Evolutionary conservation across 2,797 vertebrate species (phyloP), one percentile per base, ranked within the genome.

Genomic region (Perodicticus potto): DNA sequence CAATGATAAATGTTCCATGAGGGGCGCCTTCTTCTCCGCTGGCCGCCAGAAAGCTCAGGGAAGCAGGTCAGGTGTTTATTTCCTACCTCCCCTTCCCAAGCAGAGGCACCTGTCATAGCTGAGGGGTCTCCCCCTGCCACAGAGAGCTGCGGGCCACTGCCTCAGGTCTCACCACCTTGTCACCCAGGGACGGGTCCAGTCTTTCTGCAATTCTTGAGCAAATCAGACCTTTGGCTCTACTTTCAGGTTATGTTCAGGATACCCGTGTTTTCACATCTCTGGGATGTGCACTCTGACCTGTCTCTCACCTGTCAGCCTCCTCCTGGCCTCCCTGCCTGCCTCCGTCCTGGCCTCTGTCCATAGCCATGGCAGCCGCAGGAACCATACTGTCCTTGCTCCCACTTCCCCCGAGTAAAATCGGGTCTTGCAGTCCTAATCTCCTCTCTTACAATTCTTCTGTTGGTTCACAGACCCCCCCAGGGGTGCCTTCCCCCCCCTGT

Each of bases 21-120:
- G 98, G 98, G 98, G 98, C 98, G 98, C 97, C 97, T 97, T 96
- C 94, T 91, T 7, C 94, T 98, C 96, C 67, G 87, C 96, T 86
- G 98, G 97, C 37, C 2, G 3, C 49, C 61, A 22, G 98, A 97
- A 98, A 98, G 98, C 98, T 98, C 98, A 91, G 96, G 94, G 97
- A 82, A 98, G 96, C 93, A 97, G 98, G 98, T 98, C 98, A 98
- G 98, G 98, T 98, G 98, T 96, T 98, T 77, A 37, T 22, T 43
- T 49, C 0, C 22, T 22, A 43, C 45, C 32, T 14, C 5, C 34
- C 23, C 53, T 40, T 45, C 29, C 1, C 0, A 10, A 13, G 1
- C 2, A 32, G 27, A 53, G 63, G 76, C 6, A 0, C 12, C 67
- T 11, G 7, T 14, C 1, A 1, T 0, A 25, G 61, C 32, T 1